These are phyloP conservation scores for Alectura lathami DNA, from an alignment of 2,113 vertebrate species.

Conservation along the genomic window DNA sequence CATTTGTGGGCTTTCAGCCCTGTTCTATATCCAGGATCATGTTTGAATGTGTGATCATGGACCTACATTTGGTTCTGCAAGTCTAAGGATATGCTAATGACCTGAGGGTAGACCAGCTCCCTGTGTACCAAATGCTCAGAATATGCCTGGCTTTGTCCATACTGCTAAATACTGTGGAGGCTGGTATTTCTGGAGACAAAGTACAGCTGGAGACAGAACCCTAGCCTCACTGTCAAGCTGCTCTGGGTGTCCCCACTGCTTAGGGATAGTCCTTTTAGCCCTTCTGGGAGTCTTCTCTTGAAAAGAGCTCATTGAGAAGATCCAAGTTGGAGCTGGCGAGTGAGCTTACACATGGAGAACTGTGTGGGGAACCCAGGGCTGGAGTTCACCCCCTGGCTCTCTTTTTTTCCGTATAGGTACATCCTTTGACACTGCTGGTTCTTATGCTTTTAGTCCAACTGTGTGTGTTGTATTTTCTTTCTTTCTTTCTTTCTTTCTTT, in stretches of 20 bases:
- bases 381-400: background rate
- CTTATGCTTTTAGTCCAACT: background rate
- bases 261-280: background rate
- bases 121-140: background rate
- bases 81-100: background rate
- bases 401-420: background rate
- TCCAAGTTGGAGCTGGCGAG: background rate
- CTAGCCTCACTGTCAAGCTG: background rate
- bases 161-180: background rate
- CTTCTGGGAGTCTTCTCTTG: background rate
- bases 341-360: background rate
- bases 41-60: background rate
- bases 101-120: background rate
- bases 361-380: fast-evolving
- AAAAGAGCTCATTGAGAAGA: background rate
- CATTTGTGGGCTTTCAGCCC: background rate
- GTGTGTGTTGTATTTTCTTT: no score
- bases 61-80: background rate
- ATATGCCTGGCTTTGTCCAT: background rate
- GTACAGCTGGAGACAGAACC: background rate
- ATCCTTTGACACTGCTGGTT: background rate
- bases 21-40: background rate
- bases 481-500: no score
- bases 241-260: background rate
- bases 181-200: background rate